These are phyloP conservation scores for Rhadina sibilatrix DNA, from an alignment of 2,113 vertebrate species.

Conservation along the genomic window DNA sequence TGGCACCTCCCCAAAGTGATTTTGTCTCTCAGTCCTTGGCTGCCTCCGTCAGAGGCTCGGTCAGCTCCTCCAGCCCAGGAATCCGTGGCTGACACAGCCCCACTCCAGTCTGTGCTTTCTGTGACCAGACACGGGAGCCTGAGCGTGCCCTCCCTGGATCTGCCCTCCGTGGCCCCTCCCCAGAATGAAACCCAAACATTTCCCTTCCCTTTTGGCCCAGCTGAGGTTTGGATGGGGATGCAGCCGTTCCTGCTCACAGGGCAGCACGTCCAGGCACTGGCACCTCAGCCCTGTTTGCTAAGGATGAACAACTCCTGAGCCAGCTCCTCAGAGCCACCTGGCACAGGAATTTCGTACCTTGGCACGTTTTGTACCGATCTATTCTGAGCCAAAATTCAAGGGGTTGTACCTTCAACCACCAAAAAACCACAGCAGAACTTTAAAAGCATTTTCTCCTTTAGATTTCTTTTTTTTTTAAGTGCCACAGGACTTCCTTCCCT, in stretches of 20 bases:
- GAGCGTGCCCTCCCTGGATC: no score
- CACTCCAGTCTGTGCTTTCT: neutral
- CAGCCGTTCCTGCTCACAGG: neutral
- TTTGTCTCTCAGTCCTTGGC: neutral
- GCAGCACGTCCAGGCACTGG: neutral
- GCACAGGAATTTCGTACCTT: neutral
- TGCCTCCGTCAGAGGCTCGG: neutral
- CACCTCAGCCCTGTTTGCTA: neutral
- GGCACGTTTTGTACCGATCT: neutral
- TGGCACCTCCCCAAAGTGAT: accelerated
- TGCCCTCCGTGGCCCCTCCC: neutral
- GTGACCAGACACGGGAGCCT: neutral
- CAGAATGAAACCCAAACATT: neutral
- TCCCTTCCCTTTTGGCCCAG: neutral
- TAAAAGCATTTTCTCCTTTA: neutral
- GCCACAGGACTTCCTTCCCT: neutral
- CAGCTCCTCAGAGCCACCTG: neutral
- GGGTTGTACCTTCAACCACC: neutral
- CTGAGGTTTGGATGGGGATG: neutral
- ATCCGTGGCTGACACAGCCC: neutral
- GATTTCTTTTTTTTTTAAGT: neutral
- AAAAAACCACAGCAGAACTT: neutral
- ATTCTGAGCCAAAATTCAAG: neutral
- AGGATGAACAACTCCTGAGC: neutral
- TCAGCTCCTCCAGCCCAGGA: neutral